These are phyloP conservation scores for Teleogryllus oceanicus DNA, from an alignment of 2,888 invertebrate species.

Conservation along the genomic window DNA sequence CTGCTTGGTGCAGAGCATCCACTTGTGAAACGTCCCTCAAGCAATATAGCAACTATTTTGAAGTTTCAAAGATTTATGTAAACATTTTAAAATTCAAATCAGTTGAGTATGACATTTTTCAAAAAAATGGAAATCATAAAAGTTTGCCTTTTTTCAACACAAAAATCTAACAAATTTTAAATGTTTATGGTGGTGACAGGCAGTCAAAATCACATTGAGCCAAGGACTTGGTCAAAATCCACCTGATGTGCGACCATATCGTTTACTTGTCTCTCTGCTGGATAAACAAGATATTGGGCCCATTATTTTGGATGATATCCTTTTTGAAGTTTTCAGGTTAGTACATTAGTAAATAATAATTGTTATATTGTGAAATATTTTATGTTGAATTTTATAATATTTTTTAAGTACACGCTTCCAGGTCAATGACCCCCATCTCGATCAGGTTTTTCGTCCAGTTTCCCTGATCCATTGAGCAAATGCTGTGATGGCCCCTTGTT, in stretches of 20 bases:
- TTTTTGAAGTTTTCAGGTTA: conserved; percentile 69
- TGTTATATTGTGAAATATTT: too few species aligned
- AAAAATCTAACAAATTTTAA: background rate
- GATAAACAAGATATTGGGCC: conserved; percentile 85
- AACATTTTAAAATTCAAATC: too few species aligned
- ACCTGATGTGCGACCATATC: conserved; percentile 66
- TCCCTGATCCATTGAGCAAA: too few species aligned
- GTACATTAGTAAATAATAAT: background rate
- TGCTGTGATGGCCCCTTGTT: too few species aligned
- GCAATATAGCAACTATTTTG: conserved; percentile 53
- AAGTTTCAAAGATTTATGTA: too few species aligned
- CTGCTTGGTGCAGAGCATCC: conserved; percentile 46
- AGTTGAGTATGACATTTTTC: too few species aligned
- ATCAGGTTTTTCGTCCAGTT: too few species aligned
- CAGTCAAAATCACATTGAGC: conserved; percentile 59
- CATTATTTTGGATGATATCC: conserved; percentile 69
- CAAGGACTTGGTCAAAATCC: conserved; percentile 52
- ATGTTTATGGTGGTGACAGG: conserved; percentile 43
- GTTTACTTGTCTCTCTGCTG: conserved; percentile 75
- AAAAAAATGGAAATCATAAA: background rate
- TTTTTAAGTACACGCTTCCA: too few species aligned
- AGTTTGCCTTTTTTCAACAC: background rate
- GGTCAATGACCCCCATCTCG: too few species aligned
- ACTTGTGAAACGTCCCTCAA: conserved; percentile 47
- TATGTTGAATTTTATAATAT: too few species aligned